These are phyloP conservation scores for Euphonia xanthogaster DNA, from an alignment of 2,797 vertebrate species.

Conservation along the genomic window DNA sequence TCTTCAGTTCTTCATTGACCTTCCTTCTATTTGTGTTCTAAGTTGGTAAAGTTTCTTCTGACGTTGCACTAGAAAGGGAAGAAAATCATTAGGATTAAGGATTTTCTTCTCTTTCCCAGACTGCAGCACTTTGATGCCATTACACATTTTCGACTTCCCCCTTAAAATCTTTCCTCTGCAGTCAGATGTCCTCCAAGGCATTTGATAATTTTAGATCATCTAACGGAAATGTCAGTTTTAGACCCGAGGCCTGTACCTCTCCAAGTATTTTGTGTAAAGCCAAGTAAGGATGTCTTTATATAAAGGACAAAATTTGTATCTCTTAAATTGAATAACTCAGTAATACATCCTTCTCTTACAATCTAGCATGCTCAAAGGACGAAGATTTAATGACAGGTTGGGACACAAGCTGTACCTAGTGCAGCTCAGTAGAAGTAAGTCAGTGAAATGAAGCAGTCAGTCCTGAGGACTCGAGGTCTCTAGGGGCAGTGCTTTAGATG, in stretches of 20 bases:
- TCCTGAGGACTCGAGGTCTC: background rate
- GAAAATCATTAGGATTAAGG: background rate
- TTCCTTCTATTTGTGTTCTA: background rate
- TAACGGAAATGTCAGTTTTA: background rate
- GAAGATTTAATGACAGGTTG: background rate
- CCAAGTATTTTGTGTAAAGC: background rate
- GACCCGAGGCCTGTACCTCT: background rate
- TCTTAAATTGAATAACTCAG: background rate
- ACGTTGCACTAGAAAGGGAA: background rate
- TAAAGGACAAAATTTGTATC: background rate
- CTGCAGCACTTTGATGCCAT: background rate
- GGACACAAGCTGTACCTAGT: background rate
- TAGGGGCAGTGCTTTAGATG: background rate
- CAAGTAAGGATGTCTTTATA: background rate
- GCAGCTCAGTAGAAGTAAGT: background rate
- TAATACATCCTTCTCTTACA: background rate
- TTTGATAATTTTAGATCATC: constrained; percentile 24
- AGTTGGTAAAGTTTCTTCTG: background rate
- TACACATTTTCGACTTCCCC: background rate
- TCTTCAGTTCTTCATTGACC: background rate
- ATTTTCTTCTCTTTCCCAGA: background rate
- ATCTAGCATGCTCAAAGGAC: background rate
- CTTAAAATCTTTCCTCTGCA: background rate
- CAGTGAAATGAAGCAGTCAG: background rate
- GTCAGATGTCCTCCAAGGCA: background rate